Evolutionary conservation across 2,113 vertebrate genomes (phyloP), one percentile per base, ranked within the genome.

Genomic region (Mastomys natalensis): DNA sequence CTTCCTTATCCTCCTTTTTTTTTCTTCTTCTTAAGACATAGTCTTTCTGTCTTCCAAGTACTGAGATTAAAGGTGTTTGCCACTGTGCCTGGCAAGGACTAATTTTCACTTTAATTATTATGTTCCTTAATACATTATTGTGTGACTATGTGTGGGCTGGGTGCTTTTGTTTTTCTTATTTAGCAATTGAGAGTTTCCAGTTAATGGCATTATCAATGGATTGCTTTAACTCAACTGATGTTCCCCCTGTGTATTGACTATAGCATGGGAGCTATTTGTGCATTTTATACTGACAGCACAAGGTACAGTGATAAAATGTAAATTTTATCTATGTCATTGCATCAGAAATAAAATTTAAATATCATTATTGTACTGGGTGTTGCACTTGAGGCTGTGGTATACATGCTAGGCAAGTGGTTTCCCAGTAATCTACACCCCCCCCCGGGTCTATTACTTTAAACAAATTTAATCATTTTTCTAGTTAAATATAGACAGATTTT

Each of bases 401-500:
- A 64, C 40, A 22, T 22, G 16, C 9, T 77, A 66, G 29, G 40
- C 43, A 78, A 51, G 6, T 78, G 45, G 26, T 51, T 24, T 45
- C 8, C 76, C 15, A 51, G 29, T 51, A 48, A 48, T 45, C 76
- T 78, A 51, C 7, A 51, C 26, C 21, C 45, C 5, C 15, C 16
- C 9, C 51, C 51, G 51, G 51, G 34, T 6, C 26, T 58, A 66
- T 45, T 85, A 55, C 76, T 85, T 92, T 74, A 74, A 72, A 68
- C 64, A 66, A 16, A 31, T 78, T 78, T 89, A 22, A 82, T 87
- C 12, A 34, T 8, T 91, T 66, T 81, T 74, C 58, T 68, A 68
- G 60, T 74, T 81, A 68, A 90, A 90, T 19, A 62, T 53, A 80
- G 43, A 90, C 21, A 90, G 34, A 81, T 21, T 74, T 60, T 96